Conservation (phyloP, 2,888 invertebrate species). For the Nymphalis c-album region DNA sequence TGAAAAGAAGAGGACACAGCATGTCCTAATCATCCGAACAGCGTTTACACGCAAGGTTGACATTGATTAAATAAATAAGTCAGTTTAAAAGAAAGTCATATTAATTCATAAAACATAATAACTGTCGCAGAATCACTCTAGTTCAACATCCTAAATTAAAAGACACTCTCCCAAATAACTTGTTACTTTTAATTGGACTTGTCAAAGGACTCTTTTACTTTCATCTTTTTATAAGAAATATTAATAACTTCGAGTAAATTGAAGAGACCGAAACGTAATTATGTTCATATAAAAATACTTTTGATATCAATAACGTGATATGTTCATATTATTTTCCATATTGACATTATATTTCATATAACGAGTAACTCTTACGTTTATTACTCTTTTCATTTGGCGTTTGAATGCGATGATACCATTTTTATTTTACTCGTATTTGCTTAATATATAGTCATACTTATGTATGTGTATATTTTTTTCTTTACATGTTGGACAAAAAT, state of each 20-base stretch:
- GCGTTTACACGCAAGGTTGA: no score
- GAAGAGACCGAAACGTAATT: background rate
- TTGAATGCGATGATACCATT: no score
- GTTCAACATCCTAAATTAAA: background rate
- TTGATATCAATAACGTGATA: background rate
- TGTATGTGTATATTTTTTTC: no score
- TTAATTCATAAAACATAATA: background rate
- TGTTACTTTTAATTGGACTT: constrained; percentile 19
- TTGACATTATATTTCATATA: background rate
- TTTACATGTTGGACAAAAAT: no score
- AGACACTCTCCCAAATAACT: constrained; percentile 6
- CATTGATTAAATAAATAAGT: no score
- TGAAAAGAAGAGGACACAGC: no score
- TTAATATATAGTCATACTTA: no score
- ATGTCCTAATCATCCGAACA: no score
- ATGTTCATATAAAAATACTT: constrained; percentile 8
- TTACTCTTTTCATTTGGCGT: background rate
- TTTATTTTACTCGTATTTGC: no score
- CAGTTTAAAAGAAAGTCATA: background rate
- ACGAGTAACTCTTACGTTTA: no score
- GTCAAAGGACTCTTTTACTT: constrained; percentile 18
- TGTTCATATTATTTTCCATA: constrained; percentile 1
- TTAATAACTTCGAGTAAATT: constrained; percentile 8
- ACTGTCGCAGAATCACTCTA: background rate
- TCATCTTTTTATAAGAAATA: constrained; percentile 13